phyloP scores from a whole-genome alignment of 2,113 vertebrate species.

The Toxotes jaculatrix region DNA sequence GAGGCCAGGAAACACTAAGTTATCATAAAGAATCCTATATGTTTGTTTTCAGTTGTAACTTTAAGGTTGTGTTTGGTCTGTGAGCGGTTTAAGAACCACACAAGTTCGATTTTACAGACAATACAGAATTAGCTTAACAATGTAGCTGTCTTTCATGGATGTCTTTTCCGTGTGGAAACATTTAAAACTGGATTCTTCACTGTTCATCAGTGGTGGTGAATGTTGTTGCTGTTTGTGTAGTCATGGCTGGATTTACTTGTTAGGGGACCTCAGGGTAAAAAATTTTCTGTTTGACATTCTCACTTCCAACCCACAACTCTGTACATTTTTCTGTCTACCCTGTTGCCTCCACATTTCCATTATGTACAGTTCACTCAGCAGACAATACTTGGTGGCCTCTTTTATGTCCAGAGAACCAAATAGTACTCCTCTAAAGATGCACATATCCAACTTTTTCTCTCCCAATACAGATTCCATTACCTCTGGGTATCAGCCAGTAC shows the following conservation, averaged over 20 bases:
- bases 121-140: neutral
- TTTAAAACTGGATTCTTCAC: neutral
- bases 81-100: neutral
- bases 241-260: neutral
- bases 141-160: neutral
- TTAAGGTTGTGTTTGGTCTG: neutral
- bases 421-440: neutral
- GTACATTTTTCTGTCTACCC: neutral
- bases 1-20: neutral
- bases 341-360: neutral
- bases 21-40: neutral
- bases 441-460: slow-evolving; percentile 4
- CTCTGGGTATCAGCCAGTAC: neutral
- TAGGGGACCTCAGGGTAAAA: neutral
- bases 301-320: neutral
- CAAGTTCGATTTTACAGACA: neutral
- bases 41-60: neutral
- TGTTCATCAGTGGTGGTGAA: neutral
- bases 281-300: neutral
- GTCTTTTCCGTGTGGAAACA: neutral
- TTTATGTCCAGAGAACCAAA: neutral
- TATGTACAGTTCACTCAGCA: neutral
- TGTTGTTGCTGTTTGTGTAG: neutral
- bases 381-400: neutral
- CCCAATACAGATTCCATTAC: neutral